Percentiles rank a stretch among this genome's conserved stretches.
These are phyloP conservation scores for Morone saxatilis DNA, from an alignment of 2,113 vertebrate species.

Conservation along the genomic window DNA sequence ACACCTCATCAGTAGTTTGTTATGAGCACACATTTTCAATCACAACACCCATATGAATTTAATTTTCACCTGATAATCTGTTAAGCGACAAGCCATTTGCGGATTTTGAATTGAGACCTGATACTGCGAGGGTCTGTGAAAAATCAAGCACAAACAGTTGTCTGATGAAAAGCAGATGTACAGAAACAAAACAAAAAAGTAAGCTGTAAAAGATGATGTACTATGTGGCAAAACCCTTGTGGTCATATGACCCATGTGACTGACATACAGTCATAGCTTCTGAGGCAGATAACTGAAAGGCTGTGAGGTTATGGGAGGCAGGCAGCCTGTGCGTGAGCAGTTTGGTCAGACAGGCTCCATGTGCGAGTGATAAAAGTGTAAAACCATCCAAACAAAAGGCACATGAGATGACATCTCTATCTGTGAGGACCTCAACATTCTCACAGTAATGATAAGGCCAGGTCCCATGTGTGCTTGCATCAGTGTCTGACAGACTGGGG, in stretches of 20 bases:
- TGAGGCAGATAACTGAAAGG: constrained; percentile 38
- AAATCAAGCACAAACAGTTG: constrained; percentile 51
- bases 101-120: constrained; percentile 57
- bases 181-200: constrained; percentile 56
- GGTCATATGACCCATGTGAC: constrained; percentile 41
- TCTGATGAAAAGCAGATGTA: constrained; percentile 72
- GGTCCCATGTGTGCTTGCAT: constrained; percentile 40
- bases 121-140: constrained; percentile 55
- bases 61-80: constrained; percentile 71
- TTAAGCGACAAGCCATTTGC: constrained; percentile 45
- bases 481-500: constrained; percentile 42
- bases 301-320: constrained; percentile 26
- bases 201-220: constrained; percentile 66
- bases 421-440: constrained; percentile 53
- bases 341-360: constrained; percentile 57
- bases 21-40: constrained; percentile 50
- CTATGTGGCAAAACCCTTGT: constrained; percentile 49
- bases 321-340: constrained; percentile 43
- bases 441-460: constrained; percentile 64
- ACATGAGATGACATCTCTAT: constrained; percentile 67
- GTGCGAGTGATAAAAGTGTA: constrained; percentile 72
- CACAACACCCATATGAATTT: constrained; percentile 45
- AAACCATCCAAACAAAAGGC: constrained; percentile 70
- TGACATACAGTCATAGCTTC: constrained; percentile 49
- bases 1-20: constrained; percentile 56